Conservation (phyloP, 2,797 vertebrate species). For the Acestrorhynchus altus region DNA sequence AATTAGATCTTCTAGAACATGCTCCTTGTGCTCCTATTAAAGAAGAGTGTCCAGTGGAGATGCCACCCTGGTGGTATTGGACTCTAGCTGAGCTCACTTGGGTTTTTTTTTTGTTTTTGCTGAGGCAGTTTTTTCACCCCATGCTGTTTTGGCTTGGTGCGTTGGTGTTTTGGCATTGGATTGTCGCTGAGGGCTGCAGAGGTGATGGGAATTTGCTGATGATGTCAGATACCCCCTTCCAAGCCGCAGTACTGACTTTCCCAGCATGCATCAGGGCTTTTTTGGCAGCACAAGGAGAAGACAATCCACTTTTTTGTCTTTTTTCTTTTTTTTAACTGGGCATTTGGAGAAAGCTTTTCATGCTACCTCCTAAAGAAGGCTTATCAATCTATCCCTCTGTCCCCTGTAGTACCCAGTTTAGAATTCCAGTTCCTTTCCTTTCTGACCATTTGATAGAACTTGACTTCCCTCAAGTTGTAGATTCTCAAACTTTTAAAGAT, state of each 20-base stretch:
- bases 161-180: constrained; percentile 58
- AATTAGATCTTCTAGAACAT: constrained; percentile 59
- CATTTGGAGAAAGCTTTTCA: background rate
- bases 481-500: background rate
- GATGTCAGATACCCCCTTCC: constrained; percentile 24
- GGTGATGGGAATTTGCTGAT: constrained; percentile 36
- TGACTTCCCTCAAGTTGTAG: background rate
- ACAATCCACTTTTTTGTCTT: background rate
- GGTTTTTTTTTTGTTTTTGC: background rate
- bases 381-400: background rate
- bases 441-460: background rate
- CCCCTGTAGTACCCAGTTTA: background rate
- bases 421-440: background rate
- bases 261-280: constrained; percentile 29
- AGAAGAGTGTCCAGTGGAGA: constrained; percentile 18
- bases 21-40: constrained; percentile 60
- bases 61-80: constrained; percentile 24
- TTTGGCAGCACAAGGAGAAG: constrained; percentile 13
- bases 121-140: constrained; percentile 8
- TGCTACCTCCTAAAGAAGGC: background rate
- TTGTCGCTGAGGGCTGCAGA: constrained; percentile 8
- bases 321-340: background rate
- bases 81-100: constrained; percentile 12
- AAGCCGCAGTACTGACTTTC: constrained; percentile 34
- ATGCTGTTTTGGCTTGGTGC: constrained; percentile 59